These are phyloP conservation scores for Hyles vespertilio DNA, from an alignment of 1,140 invertebrate species.

Conservation along the genomic window DNA sequence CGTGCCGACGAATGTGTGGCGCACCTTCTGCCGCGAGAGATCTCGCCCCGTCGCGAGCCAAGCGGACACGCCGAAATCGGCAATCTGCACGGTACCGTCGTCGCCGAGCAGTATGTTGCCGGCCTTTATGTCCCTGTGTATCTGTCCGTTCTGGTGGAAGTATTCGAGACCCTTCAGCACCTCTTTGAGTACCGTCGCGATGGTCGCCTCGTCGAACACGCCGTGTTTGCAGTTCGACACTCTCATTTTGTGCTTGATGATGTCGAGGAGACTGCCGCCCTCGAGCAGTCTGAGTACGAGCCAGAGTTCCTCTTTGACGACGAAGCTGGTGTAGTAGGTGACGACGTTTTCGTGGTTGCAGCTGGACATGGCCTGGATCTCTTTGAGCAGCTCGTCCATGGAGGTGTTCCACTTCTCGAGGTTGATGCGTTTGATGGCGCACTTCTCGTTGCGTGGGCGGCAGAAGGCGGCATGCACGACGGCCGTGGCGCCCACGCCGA, in stretches of 20 bases:
- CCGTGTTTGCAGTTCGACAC: constrained; percentile 95
- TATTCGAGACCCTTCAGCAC: constrained; percentile 99
- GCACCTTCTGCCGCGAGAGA: constrained; percentile 94
- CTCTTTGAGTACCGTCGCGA: constrained; percentile 98
- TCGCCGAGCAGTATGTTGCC: constrained; percentile 98
- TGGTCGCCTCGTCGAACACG: constrained; percentile 99
- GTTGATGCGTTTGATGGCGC: constrained; percentile 99
- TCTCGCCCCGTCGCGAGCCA: constrained; percentile 96
- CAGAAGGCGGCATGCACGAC: constrained; percentile 97
- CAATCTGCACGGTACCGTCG: constrained; percentile 98
- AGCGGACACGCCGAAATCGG: constrained; percentile 95
- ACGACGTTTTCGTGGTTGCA: constrained; percentile 99
- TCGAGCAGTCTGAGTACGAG: constrained; percentile 93
- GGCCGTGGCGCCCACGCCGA: constrained; percentile 95
- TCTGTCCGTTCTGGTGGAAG: constrained; percentile 99
- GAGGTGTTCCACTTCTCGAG: constrained; percentile 99
- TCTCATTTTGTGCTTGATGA: constrained; percentile 98
- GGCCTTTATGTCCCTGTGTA: constrained; percentile 98
- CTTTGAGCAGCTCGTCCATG: constrained; percentile 98
- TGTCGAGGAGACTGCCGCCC: constrained; percentile 94
- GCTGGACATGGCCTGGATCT: constrained; percentile 98
- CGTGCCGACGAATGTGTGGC: constrained; percentile 98
- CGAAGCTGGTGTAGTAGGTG: constrained; percentile 98
- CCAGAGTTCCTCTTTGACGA: constrained; percentile 98
- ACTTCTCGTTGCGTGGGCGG: constrained; percentile 95